Evolutionary conservation across 2,888 invertebrate species (phyloP).

Genomic region (Argynnis bischoffii): DNA sequence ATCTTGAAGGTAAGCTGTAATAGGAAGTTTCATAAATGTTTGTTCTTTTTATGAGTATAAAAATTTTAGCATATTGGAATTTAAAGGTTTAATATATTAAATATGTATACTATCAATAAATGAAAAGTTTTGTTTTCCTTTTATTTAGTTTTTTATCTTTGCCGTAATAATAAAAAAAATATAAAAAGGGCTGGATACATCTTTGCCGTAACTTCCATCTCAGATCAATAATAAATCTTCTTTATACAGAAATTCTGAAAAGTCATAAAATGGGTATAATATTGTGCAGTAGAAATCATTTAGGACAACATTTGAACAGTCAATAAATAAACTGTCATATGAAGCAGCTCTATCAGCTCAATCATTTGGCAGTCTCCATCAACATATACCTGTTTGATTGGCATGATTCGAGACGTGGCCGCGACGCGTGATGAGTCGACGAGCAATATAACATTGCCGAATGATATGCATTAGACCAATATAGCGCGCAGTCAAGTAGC

Average conservation of each 20-base stretch:
- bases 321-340: background rate
- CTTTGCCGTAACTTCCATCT: too few relatives aligned
- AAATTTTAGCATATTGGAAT: background rate
- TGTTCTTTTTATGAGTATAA: background rate
- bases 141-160: too few relatives aligned
- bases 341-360: background rate
- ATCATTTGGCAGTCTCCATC: slow-evolving; percentile 15
- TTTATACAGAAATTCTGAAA: background rate
- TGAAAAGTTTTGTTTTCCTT: too few relatives aligned
- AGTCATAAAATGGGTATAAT: too few relatives aligned
- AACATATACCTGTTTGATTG: slow-evolving; percentile 12
- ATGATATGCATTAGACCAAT: too few relatives aligned
- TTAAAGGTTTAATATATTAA: slow-evolving; percentile 1
- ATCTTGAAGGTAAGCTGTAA: slow-evolving; percentile 21
- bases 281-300: background rate
- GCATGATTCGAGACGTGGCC: slow-evolving; percentile 13
- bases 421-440: background rate
- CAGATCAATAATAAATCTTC: background rate
- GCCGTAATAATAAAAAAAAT: too few relatives aligned
- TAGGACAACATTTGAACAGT: background rate
- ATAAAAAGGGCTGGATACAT: too few relatives aligned
- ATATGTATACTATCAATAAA: background rate
- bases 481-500: too few relatives aligned
- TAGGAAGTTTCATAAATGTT: slow-evolving; percentile 8
- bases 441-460: too few relatives aligned